Conservation (phyloP, 2,797 vertebrate species). For the Molossus molossus region DNA sequence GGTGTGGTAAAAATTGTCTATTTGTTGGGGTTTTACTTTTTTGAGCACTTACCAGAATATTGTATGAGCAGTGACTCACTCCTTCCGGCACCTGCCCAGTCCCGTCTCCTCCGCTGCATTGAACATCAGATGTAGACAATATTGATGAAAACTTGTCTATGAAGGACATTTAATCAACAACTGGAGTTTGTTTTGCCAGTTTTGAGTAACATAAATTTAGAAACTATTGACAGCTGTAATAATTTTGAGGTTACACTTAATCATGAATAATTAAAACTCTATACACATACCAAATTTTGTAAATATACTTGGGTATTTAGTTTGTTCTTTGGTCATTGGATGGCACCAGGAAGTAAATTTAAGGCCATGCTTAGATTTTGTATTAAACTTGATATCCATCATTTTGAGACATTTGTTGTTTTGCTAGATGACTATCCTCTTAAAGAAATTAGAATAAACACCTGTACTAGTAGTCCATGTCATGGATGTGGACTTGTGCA, state of each 20-base stretch:
- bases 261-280: not conserved
- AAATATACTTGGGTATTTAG: not conserved
- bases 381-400: not conserved
- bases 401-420: conserved; percentile 4
- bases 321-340: not conserved
- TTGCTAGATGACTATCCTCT: not conserved
- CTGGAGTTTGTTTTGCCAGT: not conserved
- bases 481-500: not conserved
- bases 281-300: not conserved
- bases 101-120: not conserved
- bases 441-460: conserved; percentile 27
- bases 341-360: not conserved
- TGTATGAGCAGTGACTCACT: not conserved
- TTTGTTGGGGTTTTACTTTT: not conserved
- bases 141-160: not conserved
- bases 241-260: conserved; percentile 31
- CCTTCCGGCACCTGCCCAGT: accelerated
- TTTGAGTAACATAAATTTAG: not conserved
- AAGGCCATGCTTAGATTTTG: not conserved
- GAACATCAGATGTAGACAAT: not conserved
- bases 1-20: not conserved
- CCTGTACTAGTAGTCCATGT: not conserved
- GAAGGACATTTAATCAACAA: not conserved
- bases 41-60: not conserved
- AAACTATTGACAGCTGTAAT: not conserved